Conservation (phyloP, 2,113 vertebrate species). For the Corythornis madagascariensis region DNA sequence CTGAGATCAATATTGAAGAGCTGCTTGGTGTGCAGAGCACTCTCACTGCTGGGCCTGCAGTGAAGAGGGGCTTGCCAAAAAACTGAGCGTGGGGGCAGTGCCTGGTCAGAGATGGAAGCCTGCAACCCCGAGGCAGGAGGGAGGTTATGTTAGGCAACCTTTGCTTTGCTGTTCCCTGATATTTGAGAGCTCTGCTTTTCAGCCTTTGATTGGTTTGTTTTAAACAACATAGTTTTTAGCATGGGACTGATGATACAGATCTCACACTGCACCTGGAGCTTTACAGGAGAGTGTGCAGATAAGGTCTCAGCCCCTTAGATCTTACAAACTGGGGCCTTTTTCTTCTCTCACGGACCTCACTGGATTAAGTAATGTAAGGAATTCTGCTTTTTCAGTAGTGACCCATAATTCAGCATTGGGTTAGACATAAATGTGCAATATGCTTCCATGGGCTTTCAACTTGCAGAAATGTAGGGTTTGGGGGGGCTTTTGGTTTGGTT, state of each 20-base stretch:
- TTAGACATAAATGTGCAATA: slow-evolving; percentile 8
- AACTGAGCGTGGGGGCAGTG: slow-evolving; percentile 32
- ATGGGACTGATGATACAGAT: slow-evolving; percentile 37
- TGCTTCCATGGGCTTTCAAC: background rate
- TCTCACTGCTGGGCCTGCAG: background rate
- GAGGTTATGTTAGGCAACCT: slow-evolving; percentile 46
- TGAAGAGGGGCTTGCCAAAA: slow-evolving; percentile 38
- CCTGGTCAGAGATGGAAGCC: slow-evolving; percentile 32
- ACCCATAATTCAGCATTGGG: background rate
- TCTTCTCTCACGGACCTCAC: background rate
- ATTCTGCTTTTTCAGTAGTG: slow-evolving; percentile 31
- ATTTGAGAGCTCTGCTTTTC: slow-evolving; percentile 27
- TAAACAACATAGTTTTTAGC: slow-evolving; percentile 36
- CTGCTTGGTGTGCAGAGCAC: slow-evolving; percentile 49
- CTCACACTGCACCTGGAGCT: slow-evolving; percentile 52
- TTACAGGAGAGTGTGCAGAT: slow-evolving; percentile 28
- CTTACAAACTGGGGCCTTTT: slow-evolving; percentile 1
- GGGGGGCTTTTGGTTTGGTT: too few relatives aligned
- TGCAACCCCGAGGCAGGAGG: background rate
- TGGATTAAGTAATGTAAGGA: slow-evolving; percentile 28
- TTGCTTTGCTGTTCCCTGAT: slow-evolving; percentile 4
- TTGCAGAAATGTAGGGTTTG: background rate
- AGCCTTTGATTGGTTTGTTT: slow-evolving; percentile 49
- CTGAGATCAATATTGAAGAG: slow-evolving; percentile 47
- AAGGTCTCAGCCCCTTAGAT: slow-evolving; percentile 42